Evolutionary conservation across 2,113 vertebrate species (phyloP).

Genomic region (Hippocampus guttulatus): DNA sequence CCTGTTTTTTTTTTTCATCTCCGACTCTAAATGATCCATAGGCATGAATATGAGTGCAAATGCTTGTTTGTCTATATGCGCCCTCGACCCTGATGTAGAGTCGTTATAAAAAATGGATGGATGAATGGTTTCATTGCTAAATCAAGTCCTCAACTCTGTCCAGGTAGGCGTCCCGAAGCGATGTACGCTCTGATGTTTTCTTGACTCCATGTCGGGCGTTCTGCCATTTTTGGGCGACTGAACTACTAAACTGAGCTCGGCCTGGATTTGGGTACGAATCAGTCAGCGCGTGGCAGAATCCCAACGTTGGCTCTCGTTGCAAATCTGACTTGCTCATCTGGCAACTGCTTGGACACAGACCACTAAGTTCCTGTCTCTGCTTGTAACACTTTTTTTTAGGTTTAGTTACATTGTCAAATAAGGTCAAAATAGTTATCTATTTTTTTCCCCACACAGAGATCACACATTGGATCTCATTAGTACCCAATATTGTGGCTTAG

Average conservation of each 20-base stretch:
- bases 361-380: background rate
- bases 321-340: slow-evolving; percentile 32
- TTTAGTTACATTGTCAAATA: background rate
- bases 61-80: no score
- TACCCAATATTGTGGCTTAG: slow-evolving; percentile 1
- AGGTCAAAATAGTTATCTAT: background rate
- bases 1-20: no score
- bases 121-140: slow-evolving; percentile 12
- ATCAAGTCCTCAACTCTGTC: slow-evolving; percentile 20
- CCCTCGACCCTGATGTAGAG: background rate
- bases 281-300: slow-evolving; percentile 16
- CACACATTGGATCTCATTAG: background rate
- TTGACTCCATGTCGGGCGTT: slow-evolving; percentile 14
- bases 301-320: slow-evolving; percentile 23
- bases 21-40: no score
- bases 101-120: background rate
- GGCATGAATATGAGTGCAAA: no score
- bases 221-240: slow-evolving; percentile 12
- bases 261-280: slow-evolving; percentile 22
- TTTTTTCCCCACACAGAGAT: background rate
- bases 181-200: slow-evolving; percentile 17
- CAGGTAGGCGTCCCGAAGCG: slow-evolving; percentile 17
- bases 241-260: slow-evolving; percentile 24
- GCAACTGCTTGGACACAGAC: slow-evolving; percentile 22
- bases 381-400: background rate